A percentile compares a stretch with the other conserved stretches of the same genome.
phyloP scores from a whole-genome alignment of 2,888 invertebrate genomes.

The Meiosimyza decipiens region DNA sequence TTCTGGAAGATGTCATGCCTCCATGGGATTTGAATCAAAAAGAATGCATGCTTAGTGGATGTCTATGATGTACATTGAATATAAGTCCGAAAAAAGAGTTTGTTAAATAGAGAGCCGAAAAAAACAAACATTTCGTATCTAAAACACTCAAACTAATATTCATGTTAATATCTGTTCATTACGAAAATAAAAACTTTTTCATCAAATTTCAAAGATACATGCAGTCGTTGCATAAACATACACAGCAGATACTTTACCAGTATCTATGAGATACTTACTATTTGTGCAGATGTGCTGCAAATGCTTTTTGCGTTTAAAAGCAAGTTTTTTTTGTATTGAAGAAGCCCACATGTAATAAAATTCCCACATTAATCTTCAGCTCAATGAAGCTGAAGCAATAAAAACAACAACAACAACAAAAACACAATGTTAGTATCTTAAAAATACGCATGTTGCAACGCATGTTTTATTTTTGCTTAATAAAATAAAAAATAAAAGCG shows the following conservation, averaged over 20 bases:
- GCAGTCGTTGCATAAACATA: not conserved
- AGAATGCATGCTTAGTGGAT: too few relatives aligned
- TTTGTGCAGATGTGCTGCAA: not conserved
- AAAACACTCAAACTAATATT: too few relatives aligned
- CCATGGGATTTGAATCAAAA: too few relatives aligned
- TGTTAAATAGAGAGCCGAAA: too few relatives aligned
- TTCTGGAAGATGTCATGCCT: too few relatives aligned
- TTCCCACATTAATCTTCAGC: slow-evolving; percentile 30
- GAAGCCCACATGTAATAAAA: not conserved
- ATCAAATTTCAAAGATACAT: not conserved
- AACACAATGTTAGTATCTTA: slow-evolving; percentile 15
- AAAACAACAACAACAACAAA: slow-evolving; percentile 1
- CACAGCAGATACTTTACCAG: not conserved
- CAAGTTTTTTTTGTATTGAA: not conserved
- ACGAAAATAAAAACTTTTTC: not conserved
- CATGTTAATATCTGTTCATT: too few relatives aligned
- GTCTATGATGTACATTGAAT: too few relatives aligned
- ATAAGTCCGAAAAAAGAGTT: too few relatives aligned
- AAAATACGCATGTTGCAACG: slow-evolving; percentile 6
- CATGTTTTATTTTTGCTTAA: not conserved
- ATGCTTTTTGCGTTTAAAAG: not conserved
- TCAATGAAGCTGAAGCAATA: slow-evolving; percentile 9
- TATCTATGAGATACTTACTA: not conserved
- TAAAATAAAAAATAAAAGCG: not conserved
- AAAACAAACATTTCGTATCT: too few relatives aligned